A percentile compares a stretch with the other conserved stretches of the same genome.
These are phyloP conservation scores for Myiothlypis coronata DNA, from an alignment of 2,797 vertebrate species.

Conservation along the genomic window DNA sequence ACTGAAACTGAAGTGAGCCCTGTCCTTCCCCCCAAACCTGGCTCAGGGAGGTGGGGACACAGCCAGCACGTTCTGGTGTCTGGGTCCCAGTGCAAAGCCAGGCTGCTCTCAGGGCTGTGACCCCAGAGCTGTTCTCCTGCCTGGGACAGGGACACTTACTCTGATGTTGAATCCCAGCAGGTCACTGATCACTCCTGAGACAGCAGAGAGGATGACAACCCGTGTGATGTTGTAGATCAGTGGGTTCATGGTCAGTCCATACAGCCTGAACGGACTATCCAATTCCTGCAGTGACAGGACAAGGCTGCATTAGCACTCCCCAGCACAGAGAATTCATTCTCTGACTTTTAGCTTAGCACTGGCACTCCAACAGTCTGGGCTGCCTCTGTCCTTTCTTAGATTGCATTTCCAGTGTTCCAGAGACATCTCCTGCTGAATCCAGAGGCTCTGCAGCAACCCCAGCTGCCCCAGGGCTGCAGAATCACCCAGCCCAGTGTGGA, in stretches of 20 bases:
- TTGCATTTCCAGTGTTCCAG: neutral
- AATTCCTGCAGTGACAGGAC: slow-evolving; percentile 80
- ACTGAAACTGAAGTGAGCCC: neutral
- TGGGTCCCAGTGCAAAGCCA: neutral
- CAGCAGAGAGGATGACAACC: slow-evolving; percentile 94
- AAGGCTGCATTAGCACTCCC: neutral
- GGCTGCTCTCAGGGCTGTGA: neutral
- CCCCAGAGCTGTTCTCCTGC: neutral
- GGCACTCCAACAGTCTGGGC: neutral
- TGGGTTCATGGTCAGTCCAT: slow-evolving; percentile 95
- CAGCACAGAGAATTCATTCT: neutral
- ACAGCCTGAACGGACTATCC: slow-evolving; percentile 92
- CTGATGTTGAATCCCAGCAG: slow-evolving; percentile 97
- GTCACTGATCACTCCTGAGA: slow-evolving; percentile 96
- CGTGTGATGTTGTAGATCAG: slow-evolving; percentile 96
- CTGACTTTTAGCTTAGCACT: neutral
- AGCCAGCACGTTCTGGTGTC: rapidly evolving
- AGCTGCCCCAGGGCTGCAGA: neutral
- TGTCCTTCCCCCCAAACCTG: rapidly evolving
- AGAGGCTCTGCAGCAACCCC: neutral
- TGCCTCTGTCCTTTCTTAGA: neutral
- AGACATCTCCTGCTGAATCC: neutral
- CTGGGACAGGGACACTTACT: slow-evolving; percentile 71
- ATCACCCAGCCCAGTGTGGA: no score
- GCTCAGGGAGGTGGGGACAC: neutral